Percentiles rank a stretch among this genome's conserved stretches.
phyloP scores from a whole-genome alignment of 2,888 invertebrate genomes.

The Epistrophe eligans region DNA sequence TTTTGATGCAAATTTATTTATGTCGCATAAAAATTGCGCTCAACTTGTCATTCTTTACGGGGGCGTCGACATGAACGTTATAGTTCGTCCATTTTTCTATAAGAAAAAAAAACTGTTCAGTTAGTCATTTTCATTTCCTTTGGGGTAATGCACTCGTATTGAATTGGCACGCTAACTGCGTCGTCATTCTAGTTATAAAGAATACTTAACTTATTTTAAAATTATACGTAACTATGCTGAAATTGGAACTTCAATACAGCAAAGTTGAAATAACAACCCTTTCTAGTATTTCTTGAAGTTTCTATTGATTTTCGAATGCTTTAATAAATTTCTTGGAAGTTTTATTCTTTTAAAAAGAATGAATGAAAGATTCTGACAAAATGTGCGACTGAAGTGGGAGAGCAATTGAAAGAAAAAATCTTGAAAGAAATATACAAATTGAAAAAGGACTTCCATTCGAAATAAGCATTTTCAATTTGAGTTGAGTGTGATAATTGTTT shows the following conservation, averaged over 20 bases:
- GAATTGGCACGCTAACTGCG: neutral
- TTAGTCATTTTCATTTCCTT: neutral
- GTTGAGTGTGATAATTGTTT: too few species aligned
- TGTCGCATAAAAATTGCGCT: conserved; percentile 67
- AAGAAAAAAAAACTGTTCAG: neutral
- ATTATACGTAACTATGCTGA: neutral
- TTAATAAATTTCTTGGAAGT: conserved; percentile 15
- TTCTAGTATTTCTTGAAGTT: neutral
- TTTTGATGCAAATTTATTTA: conserved; percentile 75
- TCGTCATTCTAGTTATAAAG: neutral
- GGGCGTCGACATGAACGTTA: conserved; percentile 56
- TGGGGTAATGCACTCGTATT: neutral
- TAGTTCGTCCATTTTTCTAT: conserved; percentile 35
- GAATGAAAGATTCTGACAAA: conserved; percentile 47
- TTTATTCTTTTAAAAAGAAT: conserved; percentile 11
- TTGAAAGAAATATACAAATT: conserved; percentile 34
- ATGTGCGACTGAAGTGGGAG: neutral
- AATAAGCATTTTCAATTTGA: conserved; percentile 6
- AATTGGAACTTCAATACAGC: conserved; percentile 60
- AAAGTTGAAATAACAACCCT: conserved; percentile 52
- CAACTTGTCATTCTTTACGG: conserved; percentile 55
- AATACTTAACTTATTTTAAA: conserved; percentile 16
- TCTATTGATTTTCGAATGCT: conserved; percentile 30
- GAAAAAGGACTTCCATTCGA: neutral
- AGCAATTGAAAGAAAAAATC: neutral